Evolutionary conservation across 2,888 invertebrate species (phyloP), one percentile per base, ranked within the genome.

Genomic region (Tinea trinotella): DNA sequence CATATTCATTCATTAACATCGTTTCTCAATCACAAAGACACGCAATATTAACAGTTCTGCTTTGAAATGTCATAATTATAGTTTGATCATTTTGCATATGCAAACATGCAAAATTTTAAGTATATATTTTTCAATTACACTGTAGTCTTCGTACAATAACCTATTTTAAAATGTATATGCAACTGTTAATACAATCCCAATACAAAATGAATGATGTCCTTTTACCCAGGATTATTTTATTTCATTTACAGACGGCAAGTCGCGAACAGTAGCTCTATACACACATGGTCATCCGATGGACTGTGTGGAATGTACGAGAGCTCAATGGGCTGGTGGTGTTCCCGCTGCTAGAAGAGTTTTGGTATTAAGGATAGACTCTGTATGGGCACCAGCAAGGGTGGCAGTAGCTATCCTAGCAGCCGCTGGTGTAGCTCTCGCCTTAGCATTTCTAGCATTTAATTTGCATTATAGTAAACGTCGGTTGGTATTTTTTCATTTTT

Each of bases 391-490:
- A 0, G 93, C 94, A 0, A 92, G 95, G 71, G 83, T 93, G 54
- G 90, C 90, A 1, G 91, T 94, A 2, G 90, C 92, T 0, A 88
- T 90, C 2, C 75, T 95, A 18, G 92, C 95, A 1, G 88, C 90
- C 24, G 83, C 93, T 53, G 95, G 95, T 1, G 93, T 95, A 34
- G 88, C 90, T 0, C 71, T 93, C 53, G 92, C 95, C 0, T 74
- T 93, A 17, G 89, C 90, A 3, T 95, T 95, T 68, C 82, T 96
- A 58, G 90, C 90, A 54, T 94, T 95, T 71, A 96, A 95, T 78
- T 83, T 95, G 60, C 93, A 93, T 74, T 94, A 93, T 70, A 90
- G 94, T 59, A 91, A 91, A 70, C 88, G 93, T 68, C 93, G 94
- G 93, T 93, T 79, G 7, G 52, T 24, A 13, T 36, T 13, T 12